phyloP scores from a whole-genome alignment of 2,888 invertebrate species.

The Cheiracanthium punctorium region DNA sequence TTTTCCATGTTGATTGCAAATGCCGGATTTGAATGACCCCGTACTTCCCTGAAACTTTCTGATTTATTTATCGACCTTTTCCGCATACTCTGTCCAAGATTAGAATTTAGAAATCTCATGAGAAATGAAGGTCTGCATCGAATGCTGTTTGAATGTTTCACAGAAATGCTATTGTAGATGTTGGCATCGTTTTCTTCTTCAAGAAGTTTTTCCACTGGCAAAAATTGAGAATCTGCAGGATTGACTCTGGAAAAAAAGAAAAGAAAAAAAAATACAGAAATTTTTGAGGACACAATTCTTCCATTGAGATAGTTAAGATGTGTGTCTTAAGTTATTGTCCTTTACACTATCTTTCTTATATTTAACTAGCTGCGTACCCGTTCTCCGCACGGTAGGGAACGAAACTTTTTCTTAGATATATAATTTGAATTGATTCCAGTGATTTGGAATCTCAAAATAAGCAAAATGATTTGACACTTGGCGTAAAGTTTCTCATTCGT shows the following conservation, averaged over 20 bases:
- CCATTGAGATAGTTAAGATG: no score
- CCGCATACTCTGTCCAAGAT: constrained; percentile 52
- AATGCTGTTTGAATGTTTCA: constrained; percentile 25
- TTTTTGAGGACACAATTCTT: no score
- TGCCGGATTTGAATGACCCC: constrained; percentile 50
- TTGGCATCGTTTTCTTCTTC: constrained; percentile 69
- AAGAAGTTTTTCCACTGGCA: constrained; percentile 62
- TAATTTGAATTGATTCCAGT: no score
- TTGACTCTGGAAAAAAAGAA: constrained; percentile 48
- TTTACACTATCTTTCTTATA: no score
- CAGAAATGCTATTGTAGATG: constrained; percentile 55
- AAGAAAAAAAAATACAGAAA: no score
- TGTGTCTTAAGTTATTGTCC: no score
- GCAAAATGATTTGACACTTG: no score
- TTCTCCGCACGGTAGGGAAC: no score
- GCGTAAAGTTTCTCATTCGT: no score
- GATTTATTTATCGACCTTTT: constrained; percentile 42
- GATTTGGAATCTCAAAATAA: no score
- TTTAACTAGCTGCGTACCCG: no score
- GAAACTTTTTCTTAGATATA: no score
- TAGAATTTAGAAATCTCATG: constrained; percentile 49
- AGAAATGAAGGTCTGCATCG: constrained; percentile 62
- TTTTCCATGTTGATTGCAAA: constrained; percentile 18
- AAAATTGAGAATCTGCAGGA: constrained; percentile 65
- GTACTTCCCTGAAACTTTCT: constrained; percentile 30